Conservation (phyloP, 2,888 invertebrate species). For the Digitonthophagus gazella region DNA sequence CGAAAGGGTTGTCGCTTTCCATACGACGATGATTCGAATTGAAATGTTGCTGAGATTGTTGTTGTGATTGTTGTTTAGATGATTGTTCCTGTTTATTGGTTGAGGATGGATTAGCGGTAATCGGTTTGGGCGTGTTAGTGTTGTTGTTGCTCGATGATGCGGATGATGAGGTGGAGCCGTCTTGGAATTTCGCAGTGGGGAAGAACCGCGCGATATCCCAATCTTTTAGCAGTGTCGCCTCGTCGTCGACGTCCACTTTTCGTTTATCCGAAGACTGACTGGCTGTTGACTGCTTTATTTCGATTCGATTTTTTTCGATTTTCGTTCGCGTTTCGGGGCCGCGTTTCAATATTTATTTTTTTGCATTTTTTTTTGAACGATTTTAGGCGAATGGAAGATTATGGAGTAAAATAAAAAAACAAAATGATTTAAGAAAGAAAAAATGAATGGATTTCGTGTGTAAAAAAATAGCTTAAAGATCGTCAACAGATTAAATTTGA, state of each 20-base stretch:
- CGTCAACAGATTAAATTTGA: no score
- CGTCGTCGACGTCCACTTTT: conserved; percentile 71
- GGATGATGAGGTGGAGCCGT: conserved; percentile 30
- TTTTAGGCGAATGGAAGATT: conserved; percentile 23
- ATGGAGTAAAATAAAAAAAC: conserved; percentile 23
- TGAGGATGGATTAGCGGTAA: conserved; percentile 7
- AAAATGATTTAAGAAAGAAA: background rate
- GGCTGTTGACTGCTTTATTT: conserved; percentile 50
- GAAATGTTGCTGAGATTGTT: conserved; percentile 18
- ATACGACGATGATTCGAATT: conserved; percentile 64
- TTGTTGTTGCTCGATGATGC: conserved; percentile 15
- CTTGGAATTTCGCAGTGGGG: conserved; percentile 53
- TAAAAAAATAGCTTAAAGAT: no score
- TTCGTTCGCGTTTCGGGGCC: background rate
- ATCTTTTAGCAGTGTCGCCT: conserved; percentile 77
- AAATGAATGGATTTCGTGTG: no score
- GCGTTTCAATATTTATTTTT: background rate
- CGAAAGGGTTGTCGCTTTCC: conserved; percentile 73
- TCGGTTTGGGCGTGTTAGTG: background rate
- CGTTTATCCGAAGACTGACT: conserved; percentile 38
- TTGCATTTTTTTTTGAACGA: background rate
- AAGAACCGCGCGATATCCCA: conserved; percentile 88
- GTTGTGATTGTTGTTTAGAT: no score
- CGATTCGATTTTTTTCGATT: conserved; percentile 1
- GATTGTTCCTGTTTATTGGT: conserved; percentile 5